Evolutionary conservation across 2,888 invertebrate genomes (phyloP), one percentile per base, ranked within the genome.

Genomic region (Euplexia lucipara): DNA sequence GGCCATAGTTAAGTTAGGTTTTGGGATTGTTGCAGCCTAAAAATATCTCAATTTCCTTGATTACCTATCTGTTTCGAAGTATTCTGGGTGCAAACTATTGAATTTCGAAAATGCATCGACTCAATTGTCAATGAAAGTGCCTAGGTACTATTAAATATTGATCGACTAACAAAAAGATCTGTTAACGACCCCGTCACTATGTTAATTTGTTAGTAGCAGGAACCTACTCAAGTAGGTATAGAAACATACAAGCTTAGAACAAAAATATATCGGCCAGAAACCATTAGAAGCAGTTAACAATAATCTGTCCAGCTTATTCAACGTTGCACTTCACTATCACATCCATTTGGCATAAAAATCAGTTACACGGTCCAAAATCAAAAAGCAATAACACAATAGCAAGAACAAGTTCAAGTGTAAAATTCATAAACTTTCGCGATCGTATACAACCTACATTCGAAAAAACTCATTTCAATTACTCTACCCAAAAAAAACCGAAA

Each of bases 241-340:
- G 20, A 5, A 47, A 10, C 8, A 58, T 22, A 30, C 39, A 37
- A 58, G 53, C 26, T 41, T 41, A 30, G 12, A 39, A 67, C 8
- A 18, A 47, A 9, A 12, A 65, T 69, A 68, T 67, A 84, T 86
- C 79, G 84, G 84, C 84, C 88, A 89, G 80, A 85, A 83, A 86
- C 79, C 82, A 74, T 63, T 45, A 64, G 64, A 70, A 44, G 56
- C 35, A 54, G 37, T 30, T 6, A 22, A 51, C 48, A 32, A 26
- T 26, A 26, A 26, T 51, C 49, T 45, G 39, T 54, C 22, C 12
- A 53, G 20, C 34, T 44, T 53, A 45, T 34, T 56, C 35, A 47
- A 56, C 5, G 48, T 39, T 34, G 9, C 61, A 67, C 67, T 60
- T 69, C 66, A 70, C 70, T 34, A 51, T 35, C 8, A 42, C 39